These are phyloP conservation scores for Philopedon plagiatum DNA, from an alignment of 2,888 invertebrate genomes.

Conservation along the genomic window DNA sequence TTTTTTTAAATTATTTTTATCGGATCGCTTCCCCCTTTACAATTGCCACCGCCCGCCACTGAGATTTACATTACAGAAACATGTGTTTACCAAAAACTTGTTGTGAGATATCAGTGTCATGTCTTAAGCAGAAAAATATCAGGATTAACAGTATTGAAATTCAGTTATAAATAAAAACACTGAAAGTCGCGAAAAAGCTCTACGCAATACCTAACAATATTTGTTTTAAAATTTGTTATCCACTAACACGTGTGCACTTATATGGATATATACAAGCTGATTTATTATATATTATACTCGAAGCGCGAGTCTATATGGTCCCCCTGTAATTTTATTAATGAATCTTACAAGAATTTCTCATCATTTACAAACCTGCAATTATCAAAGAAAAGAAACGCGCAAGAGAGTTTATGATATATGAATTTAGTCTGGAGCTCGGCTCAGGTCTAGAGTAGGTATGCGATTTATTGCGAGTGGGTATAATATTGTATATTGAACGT, in stretches of 20 bases:
- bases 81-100: no score
- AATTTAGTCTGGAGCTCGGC: constrained; percentile 56
- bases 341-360: constrained; percentile 58
- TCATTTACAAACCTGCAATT: constrained; percentile 60
- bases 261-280: constrained; percentile 19
- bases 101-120: no score
- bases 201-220: no score
- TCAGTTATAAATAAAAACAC: no score
- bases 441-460: constrained; percentile 26
- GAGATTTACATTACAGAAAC: no score
- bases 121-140: no score
- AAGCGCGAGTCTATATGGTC: constrained; percentile 35
- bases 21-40: no score
- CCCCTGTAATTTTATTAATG: constrained; percentile 61
- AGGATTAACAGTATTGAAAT: no score
- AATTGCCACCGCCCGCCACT: no score
- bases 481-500: constrained; percentile 5
- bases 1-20: no score
- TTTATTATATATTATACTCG: constrained; percentile 41
- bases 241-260: background rate
- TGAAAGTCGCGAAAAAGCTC: no score
- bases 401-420: constrained; percentile 59
- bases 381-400: constrained; percentile 56
- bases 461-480: constrained; percentile 28
- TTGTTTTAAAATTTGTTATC: no score